A percentile compares a stretch with the other conserved stretches of the same genome.
Evolutionary conservation across 2,797 vertebrate species (phyloP).

Genomic region (Gallinago solitaria): DNA sequence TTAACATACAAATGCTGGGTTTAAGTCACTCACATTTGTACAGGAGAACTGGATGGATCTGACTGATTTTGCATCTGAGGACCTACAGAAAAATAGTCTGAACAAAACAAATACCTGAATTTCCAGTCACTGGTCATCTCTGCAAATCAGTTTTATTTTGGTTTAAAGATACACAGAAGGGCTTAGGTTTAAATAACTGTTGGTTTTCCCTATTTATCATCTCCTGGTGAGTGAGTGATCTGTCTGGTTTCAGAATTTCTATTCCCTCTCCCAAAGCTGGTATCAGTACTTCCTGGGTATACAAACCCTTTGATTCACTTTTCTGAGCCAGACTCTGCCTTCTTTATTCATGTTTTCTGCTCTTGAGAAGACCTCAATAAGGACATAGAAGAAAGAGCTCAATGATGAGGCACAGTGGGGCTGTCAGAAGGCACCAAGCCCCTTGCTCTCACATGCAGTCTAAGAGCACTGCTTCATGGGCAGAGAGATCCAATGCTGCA

Average conservation of each 20-base stretch:
- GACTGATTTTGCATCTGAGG: neutral
- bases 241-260: neutral
- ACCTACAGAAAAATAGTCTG: neutral
- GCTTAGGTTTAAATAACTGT: neutral
- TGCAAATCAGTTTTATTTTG: neutral
- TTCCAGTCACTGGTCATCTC: neutral
- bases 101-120: neutral
- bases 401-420: neutral
- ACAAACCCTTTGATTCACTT: neutral
- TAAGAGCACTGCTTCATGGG: neutral
- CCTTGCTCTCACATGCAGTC: neutral
- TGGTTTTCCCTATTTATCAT: neutral
- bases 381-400: neutral
- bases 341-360: neutral
- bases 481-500: neutral
- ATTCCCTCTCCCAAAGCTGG: neutral
- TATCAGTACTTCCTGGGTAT: neutral
- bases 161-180: neutral
- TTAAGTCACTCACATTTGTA: slow-evolving; percentile 5
- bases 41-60: neutral
- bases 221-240: neutral
- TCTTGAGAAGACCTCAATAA: neutral
- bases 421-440: neutral
- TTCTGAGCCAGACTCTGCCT: neutral
- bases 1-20: neutral